Evolutionary conservation across 2,113 vertebrate genomes (phyloP).

Genomic region (Podiceps cristatus): DNA sequence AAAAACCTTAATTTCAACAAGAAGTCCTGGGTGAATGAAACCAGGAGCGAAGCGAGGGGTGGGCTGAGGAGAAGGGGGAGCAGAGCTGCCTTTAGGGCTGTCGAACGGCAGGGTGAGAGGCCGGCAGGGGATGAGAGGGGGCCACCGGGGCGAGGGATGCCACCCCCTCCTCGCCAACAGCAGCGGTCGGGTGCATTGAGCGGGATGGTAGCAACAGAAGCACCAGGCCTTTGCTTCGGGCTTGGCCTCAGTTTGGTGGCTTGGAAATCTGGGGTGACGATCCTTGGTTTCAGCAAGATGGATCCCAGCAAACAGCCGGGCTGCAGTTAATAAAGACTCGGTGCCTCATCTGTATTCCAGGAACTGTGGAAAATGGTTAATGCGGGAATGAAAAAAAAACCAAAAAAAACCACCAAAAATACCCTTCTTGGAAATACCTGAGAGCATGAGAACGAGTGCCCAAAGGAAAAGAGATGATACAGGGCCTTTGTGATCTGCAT

Average conservation of each 20-base stretch:
- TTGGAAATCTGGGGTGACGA: not conserved
- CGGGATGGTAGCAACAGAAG: not conserved
- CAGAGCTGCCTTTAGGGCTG: not conserved
- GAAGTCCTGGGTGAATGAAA: not conserved
- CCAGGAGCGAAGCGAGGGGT: fast-evolving
- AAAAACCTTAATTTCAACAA: not conserved
- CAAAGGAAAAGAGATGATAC: fast-evolving
- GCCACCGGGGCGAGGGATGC: fast-evolving
- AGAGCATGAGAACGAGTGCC: not conserved
- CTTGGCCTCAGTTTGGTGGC: not conserved
- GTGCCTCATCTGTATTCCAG: not conserved
- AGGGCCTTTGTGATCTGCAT: not conserved
- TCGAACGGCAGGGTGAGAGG: not conserved
- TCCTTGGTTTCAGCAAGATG: not conserved
- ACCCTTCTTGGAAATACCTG: not conserved
- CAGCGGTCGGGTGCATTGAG: fast-evolving
- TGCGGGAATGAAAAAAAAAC: not conserved
- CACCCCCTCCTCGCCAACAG: fast-evolving
- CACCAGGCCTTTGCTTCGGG: not conserved
- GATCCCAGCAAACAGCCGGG: not conserved
- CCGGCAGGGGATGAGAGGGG: fast-evolving
- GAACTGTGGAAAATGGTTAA: not conserved
- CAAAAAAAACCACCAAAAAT: not conserved
- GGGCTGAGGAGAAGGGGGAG: not conserved
- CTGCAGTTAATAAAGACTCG: not conserved